A percentile compares a stretch with the other conserved stretches of the same genome.
phyloP scores from a whole-genome alignment of 2,113 vertebrate genomes.

The Tragulus kanchil region DNA sequence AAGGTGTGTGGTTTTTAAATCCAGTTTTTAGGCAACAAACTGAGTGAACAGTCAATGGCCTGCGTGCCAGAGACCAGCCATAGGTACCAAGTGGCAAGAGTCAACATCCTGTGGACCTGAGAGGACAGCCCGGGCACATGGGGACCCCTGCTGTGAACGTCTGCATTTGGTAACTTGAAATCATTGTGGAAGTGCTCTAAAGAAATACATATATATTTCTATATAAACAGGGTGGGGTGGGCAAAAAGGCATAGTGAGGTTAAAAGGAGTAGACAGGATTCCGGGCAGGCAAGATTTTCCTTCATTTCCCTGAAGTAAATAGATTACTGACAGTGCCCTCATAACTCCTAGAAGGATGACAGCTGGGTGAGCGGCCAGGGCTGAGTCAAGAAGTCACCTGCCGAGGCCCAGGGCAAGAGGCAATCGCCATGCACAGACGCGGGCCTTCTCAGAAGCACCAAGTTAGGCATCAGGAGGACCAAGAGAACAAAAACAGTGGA shows the following conservation, averaged over 20 bases:
- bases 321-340: not conserved
- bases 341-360: not conserved
- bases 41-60: not conserved
- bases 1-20: not conserved
- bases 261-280: not conserved
- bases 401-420: not conserved
- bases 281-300: constrained; percentile 14
- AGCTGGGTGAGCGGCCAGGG: constrained; percentile 26
- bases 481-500: not conserved
- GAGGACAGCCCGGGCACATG: not conserved
- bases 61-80: not conserved
- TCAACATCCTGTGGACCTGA: fast-evolving
- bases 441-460: constrained; percentile 1
- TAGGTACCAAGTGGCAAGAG: not conserved
- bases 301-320: constrained; percentile 52
- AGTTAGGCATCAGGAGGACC: not conserved
- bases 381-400: not conserved
- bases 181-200: not conserved
- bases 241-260: not conserved
- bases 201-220: not conserved
- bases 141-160: not conserved
- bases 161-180: not conserved
- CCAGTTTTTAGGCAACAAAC: not conserved
- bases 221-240: too few relatives aligned
- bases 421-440: fast-evolving